These are phyloP conservation scores for Elaphurus davidianus DNA, from an alignment of 2,113 vertebrate species.

Conservation along the genomic window DNA sequence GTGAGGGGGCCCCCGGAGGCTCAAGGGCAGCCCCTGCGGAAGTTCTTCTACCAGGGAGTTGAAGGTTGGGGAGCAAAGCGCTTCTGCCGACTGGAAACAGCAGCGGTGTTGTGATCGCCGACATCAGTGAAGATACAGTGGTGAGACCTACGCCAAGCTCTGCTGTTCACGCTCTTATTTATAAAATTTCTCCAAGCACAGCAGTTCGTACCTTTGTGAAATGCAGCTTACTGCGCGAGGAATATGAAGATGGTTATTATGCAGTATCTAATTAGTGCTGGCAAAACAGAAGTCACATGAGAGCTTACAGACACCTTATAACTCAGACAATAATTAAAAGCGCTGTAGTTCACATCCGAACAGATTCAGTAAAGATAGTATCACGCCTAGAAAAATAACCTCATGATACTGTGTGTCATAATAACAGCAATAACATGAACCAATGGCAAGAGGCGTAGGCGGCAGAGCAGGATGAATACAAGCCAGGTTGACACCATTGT, in stretches of 20 bases:
- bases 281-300: background rate
- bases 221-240: background rate
- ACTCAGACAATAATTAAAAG: background rate
- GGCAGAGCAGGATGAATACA: rapidly evolving
- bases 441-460: background rate
- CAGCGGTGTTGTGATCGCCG: background rate
- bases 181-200: background rate
- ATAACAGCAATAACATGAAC: rapidly evolving
- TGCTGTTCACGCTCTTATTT: too few species aligned
- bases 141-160: background rate
- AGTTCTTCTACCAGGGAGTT: background rate
- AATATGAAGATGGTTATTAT: background rate
- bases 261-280: background rate
- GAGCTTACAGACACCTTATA: background rate
- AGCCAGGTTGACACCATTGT: rapidly evolving
- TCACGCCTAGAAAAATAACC: background rate
- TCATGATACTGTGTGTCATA: rapidly evolving
- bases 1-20: rapidly evolving
- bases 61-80: rapidly evolving
- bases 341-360: background rate
- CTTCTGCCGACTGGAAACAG: background rate
- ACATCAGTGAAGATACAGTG: background rate
- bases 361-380: background rate
- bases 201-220: background rate
- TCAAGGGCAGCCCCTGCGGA: background rate